Conservation (phyloP, 2,113 vertebrate species). For the Eupsittula cactorum region DNA sequence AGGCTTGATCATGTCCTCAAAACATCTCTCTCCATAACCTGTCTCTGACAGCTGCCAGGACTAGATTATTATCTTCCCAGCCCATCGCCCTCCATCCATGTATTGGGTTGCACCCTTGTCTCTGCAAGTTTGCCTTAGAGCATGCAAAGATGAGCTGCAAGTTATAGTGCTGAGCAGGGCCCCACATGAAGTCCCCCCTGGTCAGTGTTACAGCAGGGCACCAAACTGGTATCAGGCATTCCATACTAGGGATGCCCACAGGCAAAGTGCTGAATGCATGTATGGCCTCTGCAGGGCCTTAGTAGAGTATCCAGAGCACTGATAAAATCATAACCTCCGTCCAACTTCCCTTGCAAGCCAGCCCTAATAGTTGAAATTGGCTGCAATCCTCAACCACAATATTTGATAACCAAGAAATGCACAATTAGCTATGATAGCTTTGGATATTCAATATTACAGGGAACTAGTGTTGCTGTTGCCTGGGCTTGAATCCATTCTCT, state of each 20-base stretch:
- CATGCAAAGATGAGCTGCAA: not conserved
- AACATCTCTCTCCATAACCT: not conserved
- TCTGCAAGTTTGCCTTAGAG: not conserved
- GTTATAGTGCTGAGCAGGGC: not conserved
- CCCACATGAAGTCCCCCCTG: rapidly evolving
- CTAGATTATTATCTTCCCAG: not conserved
- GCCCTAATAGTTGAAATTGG: not conserved
- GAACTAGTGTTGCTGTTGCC: not conserved
- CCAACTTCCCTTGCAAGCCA: not conserved
- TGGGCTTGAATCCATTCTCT: not conserved
- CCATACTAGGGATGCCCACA: not conserved
- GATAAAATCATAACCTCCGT: not conserved
- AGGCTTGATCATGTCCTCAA: not conserved
- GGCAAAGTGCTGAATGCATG: not conserved
- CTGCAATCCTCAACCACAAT: not conserved
- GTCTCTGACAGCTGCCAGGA: not conserved
- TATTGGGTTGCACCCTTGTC: not conserved
- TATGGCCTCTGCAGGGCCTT: not conserved
- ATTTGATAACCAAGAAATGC: conserved; percentile 14
- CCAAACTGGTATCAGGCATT: not conserved
- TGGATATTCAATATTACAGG: not conserved
- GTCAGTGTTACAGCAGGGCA: not conserved
- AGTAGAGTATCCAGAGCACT: not conserved
- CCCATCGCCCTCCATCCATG: not conserved
- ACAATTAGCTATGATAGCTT: not conserved